These are phyloP conservation scores for Torymus auratus DNA, from an alignment of 2,888 invertebrate genomes.

Conservation along the genomic window DNA sequence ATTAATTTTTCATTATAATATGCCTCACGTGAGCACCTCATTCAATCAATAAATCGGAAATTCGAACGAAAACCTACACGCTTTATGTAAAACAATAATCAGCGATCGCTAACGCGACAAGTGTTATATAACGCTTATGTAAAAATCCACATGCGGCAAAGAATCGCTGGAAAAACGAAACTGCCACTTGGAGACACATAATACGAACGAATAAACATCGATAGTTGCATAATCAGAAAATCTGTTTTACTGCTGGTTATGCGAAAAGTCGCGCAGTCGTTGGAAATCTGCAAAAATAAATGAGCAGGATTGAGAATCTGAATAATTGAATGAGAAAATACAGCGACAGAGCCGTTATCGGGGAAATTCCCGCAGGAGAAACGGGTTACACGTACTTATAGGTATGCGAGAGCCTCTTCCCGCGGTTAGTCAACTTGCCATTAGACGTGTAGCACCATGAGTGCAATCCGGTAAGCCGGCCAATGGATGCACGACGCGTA, in stretches of 20 bases:
- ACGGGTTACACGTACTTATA: no score
- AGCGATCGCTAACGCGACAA: not conserved
- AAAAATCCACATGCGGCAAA: constrained; percentile 12
- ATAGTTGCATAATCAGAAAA: constrained; percentile 5
- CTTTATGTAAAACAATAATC: no score
- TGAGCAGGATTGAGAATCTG: not conserved
- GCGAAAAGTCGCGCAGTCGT: no score
- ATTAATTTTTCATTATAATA: no score
- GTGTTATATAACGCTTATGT: constrained; percentile 33
- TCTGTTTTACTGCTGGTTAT: no score
- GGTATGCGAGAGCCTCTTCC: no score
- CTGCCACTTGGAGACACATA: no score
- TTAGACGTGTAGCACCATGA: not conserved
- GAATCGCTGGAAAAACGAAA: not conserved
- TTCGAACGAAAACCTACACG: no score
- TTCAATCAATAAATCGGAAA: no score
- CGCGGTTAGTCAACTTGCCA: constrained; percentile 41
- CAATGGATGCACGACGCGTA: constrained; percentile 31
- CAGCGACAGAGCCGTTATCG: not conserved
- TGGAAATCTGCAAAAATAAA: no score
- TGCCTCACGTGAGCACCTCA: no score
- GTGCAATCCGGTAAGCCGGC: not conserved
- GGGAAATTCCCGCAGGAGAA: not conserved
- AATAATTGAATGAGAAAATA: constrained; percentile 27
- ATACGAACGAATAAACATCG: constrained; percentile 1